Evolutionary conservation across 1,140 invertebrate genomes (phyloP).

Genomic region (fruit fly (Drosophila melanogaster)): Release_6_plus_ISO1_MT NT_033779.5:15961001-15961500

Average conservation of each 20-base stretch:
- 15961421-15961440: slow-evolving; percentile 81
- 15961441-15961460: slow-evolving; percentile 77
- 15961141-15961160: too few relatives aligned
- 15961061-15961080: too few relatives aligned
- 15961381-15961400: slow-evolving; percentile 61
- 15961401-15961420: slow-evolving; percentile 59
- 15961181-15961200: slow-evolving; percentile 1
- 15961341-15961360: slow-evolving; percentile 40
- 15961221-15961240: slow-evolving; percentile 12
- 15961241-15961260: too few relatives aligned
- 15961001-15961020: too few relatives aligned
- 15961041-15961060: too few relatives aligned
- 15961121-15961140: too few relatives aligned
- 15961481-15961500: slow-evolving; percentile 75
- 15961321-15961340: slow-evolving; percentile 28
- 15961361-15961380: slow-evolving; percentile 82
- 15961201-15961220: slow-evolving; percentile 1
- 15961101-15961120: too few relatives aligned
- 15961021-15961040: too few relatives aligned
- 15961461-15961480: slow-evolving; percentile 25
- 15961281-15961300: slow-evolving; percentile 35
- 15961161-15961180: background rate
- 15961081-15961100: too few relatives aligned
- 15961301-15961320: slow-evolving; percentile 5
- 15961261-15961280: slow-evolving; percentile 59